Base-by-base conservation (phyloP, 2,888 invertebrate genomes). In the Spodoptera exigua region DNA sequence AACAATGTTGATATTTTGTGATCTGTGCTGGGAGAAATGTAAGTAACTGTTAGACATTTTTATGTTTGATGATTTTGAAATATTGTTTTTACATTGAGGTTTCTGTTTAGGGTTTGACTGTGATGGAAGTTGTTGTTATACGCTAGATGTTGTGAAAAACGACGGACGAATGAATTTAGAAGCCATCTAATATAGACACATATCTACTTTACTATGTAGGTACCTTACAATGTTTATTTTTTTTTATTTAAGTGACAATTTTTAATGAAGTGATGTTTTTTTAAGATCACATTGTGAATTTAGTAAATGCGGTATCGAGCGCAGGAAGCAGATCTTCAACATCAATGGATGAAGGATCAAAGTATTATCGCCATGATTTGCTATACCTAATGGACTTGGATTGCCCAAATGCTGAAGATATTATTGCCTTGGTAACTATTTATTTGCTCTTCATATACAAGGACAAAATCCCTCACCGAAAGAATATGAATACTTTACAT, bases 21-120 rank as follows among this genome's bases (percentile, higher is more conserved):
- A 76, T 16, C 56, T 88, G 16, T 90, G 90, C 61, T 91, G 91
- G 91, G 52, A 59, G 2, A 80, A 78, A 54, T 72, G 90, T 90
- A 71, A 84, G 88, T 82, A 37, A 2, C 7, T 10, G 2, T 10
- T 36, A 36, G 12, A 5, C 2, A 1, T 36, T 0, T 2, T 36
- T 5, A 0, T 2, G 16, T 39, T 39, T 17, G 9, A n/a, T n/a
- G 3, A 10, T 17, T 40, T 11, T 10, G 4, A 14, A 16, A 16
- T 11, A 9, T 9, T 10, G 16, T 39, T 27, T 16, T 11, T 0
- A 12, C 11, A 5, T 4, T n/a, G n/a, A n/a, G 14, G 10, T 10
- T 11, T 3, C n/a, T 11, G 10, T 12, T 7, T 2, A 5, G 11
- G 1, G 14, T n/a, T n/a, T n/a, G n/a, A n/a, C n/a, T n/a, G n/a